A percentile compares a stretch with the other conserved stretches of the same genome.
Conservation (phyloP, 2,113 vertebrate species). For the Microcebus ravelobensis region DNA sequence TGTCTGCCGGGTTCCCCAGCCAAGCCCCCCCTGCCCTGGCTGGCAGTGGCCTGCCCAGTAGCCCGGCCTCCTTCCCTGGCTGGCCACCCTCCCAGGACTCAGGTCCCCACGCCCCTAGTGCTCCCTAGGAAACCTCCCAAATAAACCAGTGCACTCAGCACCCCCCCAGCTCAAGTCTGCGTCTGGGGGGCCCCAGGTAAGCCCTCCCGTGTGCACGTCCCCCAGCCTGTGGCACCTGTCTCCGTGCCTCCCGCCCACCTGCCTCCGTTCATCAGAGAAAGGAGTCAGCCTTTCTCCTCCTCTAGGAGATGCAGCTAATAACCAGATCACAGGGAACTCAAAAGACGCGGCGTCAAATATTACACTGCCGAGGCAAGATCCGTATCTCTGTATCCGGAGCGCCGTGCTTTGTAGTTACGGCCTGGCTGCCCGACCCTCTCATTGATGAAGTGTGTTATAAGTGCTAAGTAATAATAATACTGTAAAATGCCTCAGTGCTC, state of each 20-base stretch:
- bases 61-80: fast-evolving
- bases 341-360: constrained; percentile 25
- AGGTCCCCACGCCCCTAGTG: background rate
- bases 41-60: fast-evolving
- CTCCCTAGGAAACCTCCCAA: background rate
- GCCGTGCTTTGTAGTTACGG: fast-evolving
- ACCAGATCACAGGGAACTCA: constrained; percentile 16
- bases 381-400: background rate
- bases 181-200: background rate
- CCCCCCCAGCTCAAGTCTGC: fast-evolving
- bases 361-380: background rate
- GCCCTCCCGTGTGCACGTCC: background rate
- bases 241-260: background rate
- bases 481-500: constrained; percentile 52
- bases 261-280: background rate
- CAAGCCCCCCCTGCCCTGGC: fast-evolving
- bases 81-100: fast-evolving
- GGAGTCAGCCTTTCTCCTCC: background rate
- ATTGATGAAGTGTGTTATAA: constrained; percentile 61
- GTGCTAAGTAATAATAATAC: constrained; percentile 70
- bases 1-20: fast-evolving
- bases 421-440: background rate
- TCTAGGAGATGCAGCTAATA: constrained; percentile 18
- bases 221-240: fast-evolving
- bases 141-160: fast-evolving